These are phyloP conservation scores for Delphinus delphis DNA, from an alignment of 2,113 vertebrate species.

Conservation along the genomic window DNA sequence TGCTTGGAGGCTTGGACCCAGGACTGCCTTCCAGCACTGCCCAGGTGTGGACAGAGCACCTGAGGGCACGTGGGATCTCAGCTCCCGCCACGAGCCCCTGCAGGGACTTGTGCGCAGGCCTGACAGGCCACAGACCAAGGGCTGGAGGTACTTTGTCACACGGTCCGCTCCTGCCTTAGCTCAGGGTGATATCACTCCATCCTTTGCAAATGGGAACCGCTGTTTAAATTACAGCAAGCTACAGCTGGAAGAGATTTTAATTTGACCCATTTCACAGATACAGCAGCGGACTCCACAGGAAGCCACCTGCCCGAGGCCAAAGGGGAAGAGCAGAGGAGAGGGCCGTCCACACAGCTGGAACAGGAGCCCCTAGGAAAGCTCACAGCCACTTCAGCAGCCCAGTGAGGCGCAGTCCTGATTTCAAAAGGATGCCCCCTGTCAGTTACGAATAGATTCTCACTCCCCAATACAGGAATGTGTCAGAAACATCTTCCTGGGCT, in stretches of 20 bases:
- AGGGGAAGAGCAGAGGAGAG: rapidly evolving
- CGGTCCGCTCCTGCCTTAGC: background rate
- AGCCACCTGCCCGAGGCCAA: background rate
- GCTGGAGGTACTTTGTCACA: background rate
- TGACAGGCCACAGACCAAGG: background rate
- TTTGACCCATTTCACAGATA: background rate
- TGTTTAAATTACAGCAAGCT: too few species aligned
- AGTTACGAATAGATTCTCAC: rapidly evolving
- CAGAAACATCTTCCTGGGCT: background rate
- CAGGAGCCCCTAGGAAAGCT: background rate
- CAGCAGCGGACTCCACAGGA: rapidly evolving
- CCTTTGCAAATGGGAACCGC: background rate
- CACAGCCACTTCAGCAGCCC: rapidly evolving
- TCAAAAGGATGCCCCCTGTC: background rate
- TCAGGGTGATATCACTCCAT: too few species aligned
- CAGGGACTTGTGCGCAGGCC: rapidly evolving
- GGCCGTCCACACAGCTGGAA: background rate
- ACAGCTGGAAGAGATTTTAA: too few species aligned
- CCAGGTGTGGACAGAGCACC: background rate
- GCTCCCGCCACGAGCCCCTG: rapidly evolving
- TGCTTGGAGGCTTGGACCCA: rapidly evolving
- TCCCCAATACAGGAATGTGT: background rate
- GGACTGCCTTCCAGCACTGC: background rate
- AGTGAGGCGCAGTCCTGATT: background rate
- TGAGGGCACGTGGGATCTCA: rapidly evolving